Percentiles rank a stretch among this genome's conserved stretches.
Evolutionary conservation across 92 coral and sea anemone species (phyloP).

Genomic region (Metridium senile): DNA sequence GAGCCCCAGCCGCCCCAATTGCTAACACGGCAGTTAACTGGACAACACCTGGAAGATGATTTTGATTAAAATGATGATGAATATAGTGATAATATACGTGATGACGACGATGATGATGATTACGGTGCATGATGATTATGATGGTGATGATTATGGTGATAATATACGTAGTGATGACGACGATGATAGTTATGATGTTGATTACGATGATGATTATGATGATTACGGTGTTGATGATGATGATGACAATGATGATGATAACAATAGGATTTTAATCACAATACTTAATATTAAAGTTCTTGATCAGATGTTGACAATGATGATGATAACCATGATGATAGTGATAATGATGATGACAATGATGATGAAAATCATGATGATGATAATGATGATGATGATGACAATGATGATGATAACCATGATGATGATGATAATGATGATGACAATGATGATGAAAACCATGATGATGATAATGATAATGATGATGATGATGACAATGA

Average conservation of each 20-base stretch:
- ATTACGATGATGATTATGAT: background rate
- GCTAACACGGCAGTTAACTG: constrained; percentile 70
- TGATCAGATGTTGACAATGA: background rate
- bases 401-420: too few relatives aligned
- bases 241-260: too few relatives aligned
- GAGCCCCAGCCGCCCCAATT: constrained; percentile 74
- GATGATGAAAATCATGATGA: too few relatives aligned
- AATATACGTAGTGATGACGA: background rate
- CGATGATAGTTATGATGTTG: background rate
- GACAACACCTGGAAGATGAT: constrained; percentile 65
- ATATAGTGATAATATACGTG: background rate
- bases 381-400: too few relatives aligned
- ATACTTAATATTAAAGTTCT: too few relatives aligned
- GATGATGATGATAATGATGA: too few relatives aligned
- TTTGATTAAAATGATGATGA: background rate
- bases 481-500: too few relatives aligned
- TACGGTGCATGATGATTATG: background rate
- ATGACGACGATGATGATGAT: background rate
- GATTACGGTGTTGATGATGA: too few relatives aligned
- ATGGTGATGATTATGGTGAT: background rate
- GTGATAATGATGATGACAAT: background rate
- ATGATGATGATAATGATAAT: too few relatives aligned
- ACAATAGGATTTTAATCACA: too few relatives aligned
- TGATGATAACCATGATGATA: background rate
- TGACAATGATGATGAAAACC: too few relatives aligned